phyloP scores from a whole-genome alignment of 2,888 invertebrate genomes.

The Tryphoninae sp. region DNA sequence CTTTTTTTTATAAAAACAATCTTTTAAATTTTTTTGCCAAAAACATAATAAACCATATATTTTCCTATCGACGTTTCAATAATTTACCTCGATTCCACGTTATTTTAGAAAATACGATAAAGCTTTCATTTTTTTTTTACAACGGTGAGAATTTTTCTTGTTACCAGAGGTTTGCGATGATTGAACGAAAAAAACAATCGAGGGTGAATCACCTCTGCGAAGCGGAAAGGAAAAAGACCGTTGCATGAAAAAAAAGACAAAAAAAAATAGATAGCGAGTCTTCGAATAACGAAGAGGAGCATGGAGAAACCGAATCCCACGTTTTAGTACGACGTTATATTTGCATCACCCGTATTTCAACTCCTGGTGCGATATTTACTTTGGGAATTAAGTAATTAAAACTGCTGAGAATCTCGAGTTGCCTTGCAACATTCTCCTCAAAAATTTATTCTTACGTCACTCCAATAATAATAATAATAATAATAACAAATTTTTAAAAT shows the following conservation, averaged over 20 bases:
- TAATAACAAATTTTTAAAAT: not conserved
- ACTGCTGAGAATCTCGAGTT: not conserved
- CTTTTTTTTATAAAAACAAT: not conserved
- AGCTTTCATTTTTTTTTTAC: no score
- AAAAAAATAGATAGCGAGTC: constrained; percentile 31
- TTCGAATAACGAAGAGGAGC: constrained; percentile 35
- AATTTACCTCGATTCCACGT: not conserved
- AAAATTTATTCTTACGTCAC: not conserved
- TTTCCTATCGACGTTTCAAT: not conserved
- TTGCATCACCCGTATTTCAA: constrained; percentile 16
- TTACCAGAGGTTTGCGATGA: not conserved
- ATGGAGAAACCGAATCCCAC: constrained; percentile 34
- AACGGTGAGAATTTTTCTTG: no score
- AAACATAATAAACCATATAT: no score
- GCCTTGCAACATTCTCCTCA: not conserved
- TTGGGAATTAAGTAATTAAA: constrained; percentile 9
- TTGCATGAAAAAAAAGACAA: constrained; percentile 14
- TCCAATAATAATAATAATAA: not conserved
- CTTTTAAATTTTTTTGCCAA: no score
- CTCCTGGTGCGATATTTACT: constrained; percentile 9
- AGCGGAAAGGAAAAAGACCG: constrained; percentile 15
- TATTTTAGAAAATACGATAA: constrained; percentile 2
- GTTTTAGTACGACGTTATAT: constrained; percentile 38
- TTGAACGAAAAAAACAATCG: constrained; percentile 18
- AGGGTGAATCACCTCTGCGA: constrained; percentile 32